Evolutionary conservation across 2,888 invertebrate genomes (phyloP).

Genomic region (Pandemis corylana): DNA sequence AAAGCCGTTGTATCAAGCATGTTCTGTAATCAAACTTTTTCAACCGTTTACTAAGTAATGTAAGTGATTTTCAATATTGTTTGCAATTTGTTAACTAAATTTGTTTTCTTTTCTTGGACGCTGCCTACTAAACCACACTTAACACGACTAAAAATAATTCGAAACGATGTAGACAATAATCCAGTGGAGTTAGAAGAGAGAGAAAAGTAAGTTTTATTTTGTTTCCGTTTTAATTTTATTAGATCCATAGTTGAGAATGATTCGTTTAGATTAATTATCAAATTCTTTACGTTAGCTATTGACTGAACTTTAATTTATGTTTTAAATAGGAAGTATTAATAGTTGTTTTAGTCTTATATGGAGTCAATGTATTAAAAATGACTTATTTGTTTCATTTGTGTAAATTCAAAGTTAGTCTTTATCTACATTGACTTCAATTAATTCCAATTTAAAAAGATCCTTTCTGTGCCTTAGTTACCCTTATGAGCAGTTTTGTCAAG

Average conservation of each 20-base stretch:
- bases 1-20: constrained; percentile 6
- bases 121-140: constrained; percentile 81
- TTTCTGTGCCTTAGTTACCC: background rate
- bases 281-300: constrained; percentile 16
- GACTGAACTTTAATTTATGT: constrained; percentile 11
- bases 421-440: constrained; percentile 10
- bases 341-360: constrained; percentile 13
- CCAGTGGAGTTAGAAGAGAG: constrained; percentile 92
- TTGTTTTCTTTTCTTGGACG: constrained; percentile 77
- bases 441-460: background rate
- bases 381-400: background rate
- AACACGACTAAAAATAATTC: constrained; percentile 65
- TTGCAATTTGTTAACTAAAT: constrained; percentile 45
- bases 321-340: background rate
- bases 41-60: background rate
- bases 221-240: constrained; percentile 44
- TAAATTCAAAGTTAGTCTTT: background rate
- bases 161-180: constrained; percentile 88
- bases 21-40: constrained; percentile 12
- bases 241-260: constrained; percentile 46
- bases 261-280: constrained; percentile 41
- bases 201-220: constrained; percentile 90
- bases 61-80: constrained; percentile 9
- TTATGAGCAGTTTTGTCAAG: background rate
- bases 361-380: background rate